Evolutionary conservation across 2,113 vertebrate genomes (phyloP), one percentile per base, ranked within the genome.

Genomic region (Aegotheles bennettii): DNA sequence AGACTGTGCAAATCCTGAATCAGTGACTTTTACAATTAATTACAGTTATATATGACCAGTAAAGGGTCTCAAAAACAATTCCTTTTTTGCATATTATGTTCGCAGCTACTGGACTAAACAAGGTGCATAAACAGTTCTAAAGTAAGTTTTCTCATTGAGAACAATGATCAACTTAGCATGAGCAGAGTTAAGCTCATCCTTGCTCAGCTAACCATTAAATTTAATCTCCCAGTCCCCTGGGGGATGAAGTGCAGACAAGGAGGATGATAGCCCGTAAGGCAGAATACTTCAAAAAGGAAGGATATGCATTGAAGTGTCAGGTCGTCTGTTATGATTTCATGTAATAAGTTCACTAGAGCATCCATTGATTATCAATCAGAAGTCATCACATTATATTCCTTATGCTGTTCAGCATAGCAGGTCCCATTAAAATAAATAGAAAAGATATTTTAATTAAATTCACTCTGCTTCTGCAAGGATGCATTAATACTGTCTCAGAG

Each of bases 191-290:
- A 93, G 75, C 70, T 90, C 87, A 87, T 89, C 64, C 70, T 94
- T 88, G 91, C 67, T 91, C 68, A 95, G 65, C 63, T 96, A 95
- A 85, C 74, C 85, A 87, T 95, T 94, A 96, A 95, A 95, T 94
- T 96, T 75, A 91, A 77, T 90, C 83, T 96, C 64, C 33, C 68
- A 36, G 3, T 74, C 35, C 43, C 84, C 31, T 36, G 76, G 35
- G 60, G 31, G 48, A 70, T 64, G 84, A 80, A 81, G 36, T 10
- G 6, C 38, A 89, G 93, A 68, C 76, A 78, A 84, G 76, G 68
- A 93, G 60, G 92, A 94, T 75, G 51, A 24, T 64, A 81, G 43
- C 86, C 94, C 1, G 0, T 45, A 84, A 93, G 89, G 76, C 86
- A 94, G 60, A 89, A 77, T 40, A 33, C 56, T 92, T 93, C 69